Evolutionary conservation across 2,113 vertebrate species (phyloP), one percentile per base, ranked within the genome.

Genomic region (Siniperca chuatsi): DNA sequence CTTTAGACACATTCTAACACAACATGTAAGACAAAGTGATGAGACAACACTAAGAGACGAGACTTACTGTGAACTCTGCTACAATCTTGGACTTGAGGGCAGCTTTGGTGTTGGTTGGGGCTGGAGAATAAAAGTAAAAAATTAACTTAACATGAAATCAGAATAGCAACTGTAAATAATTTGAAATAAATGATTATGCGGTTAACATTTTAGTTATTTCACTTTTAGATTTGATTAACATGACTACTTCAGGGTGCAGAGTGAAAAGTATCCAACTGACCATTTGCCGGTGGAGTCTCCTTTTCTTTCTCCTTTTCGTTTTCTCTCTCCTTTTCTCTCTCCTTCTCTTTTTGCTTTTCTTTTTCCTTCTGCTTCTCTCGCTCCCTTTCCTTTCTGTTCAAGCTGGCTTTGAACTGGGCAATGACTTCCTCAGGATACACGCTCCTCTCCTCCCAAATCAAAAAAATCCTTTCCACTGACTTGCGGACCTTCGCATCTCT

Each of bases 41-140:
- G 2, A 50, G n/a, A 70, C 15, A 75, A 50, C 2, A 64, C 1
- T n/a, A 3, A 78, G 10, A 50, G 44, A 55, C 3, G 13, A 71
- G 70, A 95, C 98, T 97, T 96, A 99, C 98, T 84, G 97, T 94
- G 92, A 99, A 99, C 92, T 99, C 98, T 0, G 98, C 98, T 16
- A 99, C 97, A 35, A 99, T 99, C 96, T 99, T 99, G 60, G 98
- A 99, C 92, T 99, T 99, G 72, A 99, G 92, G 73, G 96, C 97
- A 69, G 97, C 97, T 96, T 98, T 99, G 0, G 97, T 95, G 85
- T 96, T 98, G 0, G 94, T 84, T 69, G 97, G 93, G 8, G 94
- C 96, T 97, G 21, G 3, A 67, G 62, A 83, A 54, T 15, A 57
- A 76, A 67, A 75, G 55, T 1, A 15, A 55, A 69, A 46, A 2